Percentiles rank a stretch among this genome's conserved stretches.
phyloP scores from a whole-genome alignment of 2,888 invertebrate species.

The Archips xylosteana region DNA sequence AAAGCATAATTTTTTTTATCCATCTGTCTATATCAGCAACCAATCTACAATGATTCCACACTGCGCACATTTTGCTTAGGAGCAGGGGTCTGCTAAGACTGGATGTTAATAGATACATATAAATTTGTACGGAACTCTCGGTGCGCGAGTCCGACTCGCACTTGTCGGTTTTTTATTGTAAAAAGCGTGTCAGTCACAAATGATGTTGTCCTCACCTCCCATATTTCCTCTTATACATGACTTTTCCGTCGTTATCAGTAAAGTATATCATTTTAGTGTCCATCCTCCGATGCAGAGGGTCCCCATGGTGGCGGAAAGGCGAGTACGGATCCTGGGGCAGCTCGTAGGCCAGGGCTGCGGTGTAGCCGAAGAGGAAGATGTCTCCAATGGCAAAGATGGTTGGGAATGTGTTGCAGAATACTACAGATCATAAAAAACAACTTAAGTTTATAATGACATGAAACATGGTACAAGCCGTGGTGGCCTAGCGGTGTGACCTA shows the following conservation, averaged over 20 bases:
- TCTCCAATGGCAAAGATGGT: slow-evolving; percentile 81
- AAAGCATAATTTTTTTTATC: no score
- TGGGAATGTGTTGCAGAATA: slow-evolving; percentile 87
- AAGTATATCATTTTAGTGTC: slow-evolving; percentile 72
- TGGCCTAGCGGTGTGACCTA: no score
- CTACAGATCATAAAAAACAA: slow-evolving; percentile 57
- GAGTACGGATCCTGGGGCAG: slow-evolving; percentile 88
- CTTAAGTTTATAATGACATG: no score
- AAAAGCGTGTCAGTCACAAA: neutral
- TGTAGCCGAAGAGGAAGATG: slow-evolving; percentile 89
- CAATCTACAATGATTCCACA: no score
- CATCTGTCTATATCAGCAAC: no score
- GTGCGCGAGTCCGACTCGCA: no score
- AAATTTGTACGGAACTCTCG: no score
- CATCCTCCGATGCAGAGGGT: slow-evolving; percentile 75
- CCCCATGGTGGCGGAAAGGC: slow-evolving; percentile 74
- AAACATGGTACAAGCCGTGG: no score
- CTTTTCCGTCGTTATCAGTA: slow-evolving; percentile 68
- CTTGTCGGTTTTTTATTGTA: no score
- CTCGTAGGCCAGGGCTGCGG: slow-evolving; percentile 92
- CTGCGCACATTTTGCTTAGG: no score
- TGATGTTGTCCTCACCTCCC: slow-evolving; percentile 58
- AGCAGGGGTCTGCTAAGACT: no score
- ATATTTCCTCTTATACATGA: slow-evolving; percentile 69
- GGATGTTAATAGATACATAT: no score